Evolutionary conservation across 2,113 vertebrate genomes (phyloP).

Genomic region (Glaucomys volans): DNA sequence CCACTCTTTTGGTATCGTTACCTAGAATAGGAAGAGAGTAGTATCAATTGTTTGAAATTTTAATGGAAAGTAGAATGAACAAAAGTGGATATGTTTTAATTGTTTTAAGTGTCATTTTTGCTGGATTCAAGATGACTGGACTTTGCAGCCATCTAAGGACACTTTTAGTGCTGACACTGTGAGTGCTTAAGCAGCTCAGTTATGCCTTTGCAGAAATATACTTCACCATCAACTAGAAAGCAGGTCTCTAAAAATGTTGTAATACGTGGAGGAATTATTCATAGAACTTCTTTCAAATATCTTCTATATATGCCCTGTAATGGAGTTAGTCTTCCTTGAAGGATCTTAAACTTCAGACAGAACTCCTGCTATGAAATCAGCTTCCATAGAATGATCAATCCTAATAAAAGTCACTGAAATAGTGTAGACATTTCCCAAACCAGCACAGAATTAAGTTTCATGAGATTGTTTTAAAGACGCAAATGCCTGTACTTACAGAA

Average conservation of each 20-base stretch:
- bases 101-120: conserved; percentile 3
- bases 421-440: conserved; percentile 41
- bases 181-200: background rate
- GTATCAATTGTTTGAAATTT: background rate
- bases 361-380: conserved; percentile 52
- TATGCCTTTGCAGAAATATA: conserved; percentile 57
- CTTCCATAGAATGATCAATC: conserved; percentile 30
- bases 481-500: background rate
- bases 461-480: conserved; percentile 49
- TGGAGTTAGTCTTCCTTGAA: conserved; percentile 77
- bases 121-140: background rate
- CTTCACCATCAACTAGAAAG: conserved; percentile 68
- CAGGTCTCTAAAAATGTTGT: conserved; percentile 54
- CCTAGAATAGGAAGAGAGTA: background rate
- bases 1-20: background rate
- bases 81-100: conserved; percentile 18
- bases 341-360: conserved; percentile 25
- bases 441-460: conserved; percentile 41
- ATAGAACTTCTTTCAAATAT: conserved; percentile 52
- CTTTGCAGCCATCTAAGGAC: conserved; percentile 46
- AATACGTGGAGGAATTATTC: conserved; percentile 69
- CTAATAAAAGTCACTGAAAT: conserved; percentile 68
- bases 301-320: conserved; percentile 40
- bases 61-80: background rate
- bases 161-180: background rate